Evolutionary conservation across 2,888 invertebrate species (phyloP).

Genomic region (Pyrocoelia pectoralis): DNA sequence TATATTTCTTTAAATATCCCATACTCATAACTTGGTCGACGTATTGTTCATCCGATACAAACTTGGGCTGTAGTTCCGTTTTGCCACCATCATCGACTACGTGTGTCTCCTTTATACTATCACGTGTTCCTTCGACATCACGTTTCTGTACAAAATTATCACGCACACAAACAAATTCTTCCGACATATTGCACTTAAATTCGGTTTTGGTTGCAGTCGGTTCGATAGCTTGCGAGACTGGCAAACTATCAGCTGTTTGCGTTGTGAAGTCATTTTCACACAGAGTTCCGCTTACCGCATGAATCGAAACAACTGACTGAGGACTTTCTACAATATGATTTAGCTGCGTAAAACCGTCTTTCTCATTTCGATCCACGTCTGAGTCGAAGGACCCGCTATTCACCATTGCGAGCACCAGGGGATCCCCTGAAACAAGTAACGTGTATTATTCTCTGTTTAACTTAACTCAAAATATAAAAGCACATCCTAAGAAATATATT

Average conservation of each 20-base stretch:
- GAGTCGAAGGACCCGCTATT: slow-evolving; percentile 55
- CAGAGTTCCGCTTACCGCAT: slow-evolving; percentile 42
- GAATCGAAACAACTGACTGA: slow-evolving; percentile 45
- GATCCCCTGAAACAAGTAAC: slow-evolving; percentile 26
- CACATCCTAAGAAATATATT: no score
- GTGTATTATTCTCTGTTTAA: not conserved
- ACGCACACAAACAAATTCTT: slow-evolving; percentile 14
- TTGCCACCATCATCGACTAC: slow-evolving; percentile 3
- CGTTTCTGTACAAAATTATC: slow-evolving; percentile 7
- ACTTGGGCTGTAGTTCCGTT: slow-evolving; percentile 9
- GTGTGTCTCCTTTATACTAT: slow-evolving; percentile 6
- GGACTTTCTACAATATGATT: slow-evolving; percentile 42
- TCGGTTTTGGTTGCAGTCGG: slow-evolving; percentile 48
- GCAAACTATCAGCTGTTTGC: slow-evolving; percentile 44
- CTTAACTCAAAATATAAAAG: not conserved
- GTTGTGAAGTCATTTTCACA: slow-evolving; percentile 46
- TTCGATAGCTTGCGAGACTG: slow-evolving; percentile 46
- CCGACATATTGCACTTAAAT: slow-evolving; percentile 42
- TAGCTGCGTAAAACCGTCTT: slow-evolving; percentile 46
- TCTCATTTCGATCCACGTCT: slow-evolving; percentile 51
- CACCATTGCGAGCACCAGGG: slow-evolving; percentile 48
- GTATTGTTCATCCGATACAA: not conserved
- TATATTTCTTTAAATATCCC: not conserved
- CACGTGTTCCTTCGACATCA: slow-evolving; percentile 4
- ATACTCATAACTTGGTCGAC: not conserved